These are phyloP conservation scores for Ceriagrion tenellum DNA, from an alignment of 2,888 invertebrate species.

Conservation along the genomic window DNA sequence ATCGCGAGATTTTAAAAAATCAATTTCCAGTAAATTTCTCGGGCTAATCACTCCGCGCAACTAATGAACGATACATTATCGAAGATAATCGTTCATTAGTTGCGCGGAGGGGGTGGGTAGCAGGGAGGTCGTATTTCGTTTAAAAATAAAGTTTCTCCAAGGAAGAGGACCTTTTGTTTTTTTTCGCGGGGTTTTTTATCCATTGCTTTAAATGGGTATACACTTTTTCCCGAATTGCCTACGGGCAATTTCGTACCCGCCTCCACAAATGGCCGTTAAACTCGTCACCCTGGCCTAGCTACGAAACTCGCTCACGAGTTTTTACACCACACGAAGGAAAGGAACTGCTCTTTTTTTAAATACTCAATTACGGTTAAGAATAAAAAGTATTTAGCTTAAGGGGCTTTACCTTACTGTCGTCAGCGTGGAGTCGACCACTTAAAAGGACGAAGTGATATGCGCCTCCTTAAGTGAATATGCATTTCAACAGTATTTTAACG, in stretches of 20 bases:
- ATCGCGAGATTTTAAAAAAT: constrained; percentile 10
- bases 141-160: not conserved
- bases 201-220: not conserved
- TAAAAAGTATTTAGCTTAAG: too few species aligned
- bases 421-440: too few species aligned
- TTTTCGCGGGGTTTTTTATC: not conserved
- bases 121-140: not conserved
- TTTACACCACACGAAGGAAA: too few species aligned
- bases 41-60: not conserved
- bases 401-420: too few species aligned
- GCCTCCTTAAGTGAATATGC: too few species aligned
- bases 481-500: too few species aligned
- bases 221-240: not conserved
- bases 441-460: too few species aligned
- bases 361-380: too few species aligned
- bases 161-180: not conserved
- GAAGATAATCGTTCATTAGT: not conserved
- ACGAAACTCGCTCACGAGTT: not conserved
- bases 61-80: constrained; percentile 12
- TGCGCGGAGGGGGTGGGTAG: not conserved
- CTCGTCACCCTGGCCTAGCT: not conserved
- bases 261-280: not conserved
- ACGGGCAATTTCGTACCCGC: not conserved
- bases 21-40: constrained; percentile 21
- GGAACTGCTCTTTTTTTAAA: too few species aligned